phyloP scores from a whole-genome alignment of 2,797 vertebrate species.

The Sylvia borin region DNA sequence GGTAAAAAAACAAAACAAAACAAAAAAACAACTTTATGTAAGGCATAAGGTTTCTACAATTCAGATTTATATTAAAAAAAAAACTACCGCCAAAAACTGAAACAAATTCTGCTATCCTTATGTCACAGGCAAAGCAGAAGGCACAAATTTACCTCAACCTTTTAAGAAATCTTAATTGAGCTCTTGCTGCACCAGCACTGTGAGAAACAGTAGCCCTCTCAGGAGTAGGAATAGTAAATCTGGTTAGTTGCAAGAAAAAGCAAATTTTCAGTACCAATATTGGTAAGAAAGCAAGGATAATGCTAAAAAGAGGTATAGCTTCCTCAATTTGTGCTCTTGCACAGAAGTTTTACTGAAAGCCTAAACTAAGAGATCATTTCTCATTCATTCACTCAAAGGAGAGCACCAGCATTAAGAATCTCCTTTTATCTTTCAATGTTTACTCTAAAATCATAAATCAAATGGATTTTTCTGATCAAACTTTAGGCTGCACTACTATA shows the following conservation, averaged over 20 bases:
- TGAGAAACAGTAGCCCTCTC: slow-evolving; percentile 68
- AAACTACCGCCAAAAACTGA: too few species aligned
- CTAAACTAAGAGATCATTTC: slow-evolving; percentile 82
- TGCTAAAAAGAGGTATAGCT: slow-evolving; percentile 78
- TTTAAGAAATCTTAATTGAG: background rate
- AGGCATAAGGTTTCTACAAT: too few species aligned
- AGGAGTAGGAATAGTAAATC: background rate
- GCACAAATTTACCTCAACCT: too few species aligned
- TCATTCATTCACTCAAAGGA: slow-evolving; percentile 75
- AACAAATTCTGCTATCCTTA: too few species aligned
- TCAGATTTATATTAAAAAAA: too few species aligned
- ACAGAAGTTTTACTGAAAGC: slow-evolving; percentile 91
- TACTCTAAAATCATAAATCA: slow-evolving; percentile 33
- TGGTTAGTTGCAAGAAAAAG: slow-evolving; percentile 78
- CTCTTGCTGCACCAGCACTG: background rate
- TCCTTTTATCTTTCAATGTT: background rate
- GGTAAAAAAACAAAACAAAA: too few species aligned
- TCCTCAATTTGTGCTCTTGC: slow-evolving; percentile 89
- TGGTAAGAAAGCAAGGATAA: slow-evolving; percentile 76
- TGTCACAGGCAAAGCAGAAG: too few species aligned
- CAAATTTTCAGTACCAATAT: slow-evolving; percentile 82
- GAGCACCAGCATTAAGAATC: slow-evolving; percentile 44
- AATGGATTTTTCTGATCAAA: background rate
- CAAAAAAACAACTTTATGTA: too few species aligned
- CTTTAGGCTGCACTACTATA: background rate